Base-by-base conservation (phyloP, 2,797 vertebrate genomes). In the Pempheris klunzingeri region DNA sequence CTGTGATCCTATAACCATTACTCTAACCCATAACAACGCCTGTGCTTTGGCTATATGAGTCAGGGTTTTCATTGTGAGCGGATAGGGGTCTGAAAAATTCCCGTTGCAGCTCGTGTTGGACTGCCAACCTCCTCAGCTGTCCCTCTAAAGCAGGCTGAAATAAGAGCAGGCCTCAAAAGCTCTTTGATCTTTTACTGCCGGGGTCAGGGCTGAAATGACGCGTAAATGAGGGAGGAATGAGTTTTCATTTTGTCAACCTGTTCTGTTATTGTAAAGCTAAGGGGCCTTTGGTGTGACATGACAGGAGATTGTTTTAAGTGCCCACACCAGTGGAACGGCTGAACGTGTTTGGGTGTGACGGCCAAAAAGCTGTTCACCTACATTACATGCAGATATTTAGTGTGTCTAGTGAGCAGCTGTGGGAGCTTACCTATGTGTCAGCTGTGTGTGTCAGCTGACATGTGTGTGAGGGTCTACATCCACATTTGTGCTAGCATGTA, bases 191-290 rank as follows among this genome's bases (percentile, higher is more conserved):
- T 95, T 92, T 92, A 93, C 92, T 90, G 92, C 90, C 82, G 84
- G 93, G 96, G 95, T 93, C 93, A 94, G 90, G 92, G 92, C 94
- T 95, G 92, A 75, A 93, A 93, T 94, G 93, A 96, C 88, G 92
- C 91, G 93, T 95, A 96, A 96, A 96, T 87, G 88, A 94, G 94
- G 92, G 94, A 95, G 94, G 94, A 96, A 92, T 91, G 92, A 93
- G 89, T 92, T 93, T 95, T 94, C 94, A 92, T 95, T 95, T 91
- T 81, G 88, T 94, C 93, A 93, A 93, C 92, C 93, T 95, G 94
- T 90, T 90, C 91, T 94, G 93, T 92, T 93, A 92, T 95, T 95
- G 95, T 94, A 95, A 94, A 95, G 93, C 92, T 82, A 90, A 90
- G 90, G 92, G 94, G 94, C 92, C 93, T 93, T 92, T 88, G 54